A percentile compares a stretch with the other conserved stretches of the same genome.
phyloP scores from a whole-genome alignment of 2,888 invertebrate genomes.

The Odontocerum albicorne region DNA sequence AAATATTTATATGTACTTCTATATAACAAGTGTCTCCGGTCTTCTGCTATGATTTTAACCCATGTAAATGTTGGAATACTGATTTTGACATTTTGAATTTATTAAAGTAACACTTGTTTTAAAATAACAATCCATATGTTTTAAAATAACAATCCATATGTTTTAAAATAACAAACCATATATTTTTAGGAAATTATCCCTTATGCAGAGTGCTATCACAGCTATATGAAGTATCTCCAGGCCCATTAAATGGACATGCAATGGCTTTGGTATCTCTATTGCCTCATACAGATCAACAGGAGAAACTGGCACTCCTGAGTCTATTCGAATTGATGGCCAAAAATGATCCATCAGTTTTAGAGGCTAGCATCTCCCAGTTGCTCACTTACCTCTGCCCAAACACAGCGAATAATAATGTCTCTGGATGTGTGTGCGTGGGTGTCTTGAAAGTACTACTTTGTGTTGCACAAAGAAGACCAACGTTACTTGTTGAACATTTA shows the following conservation, averaged over 20 bases:
- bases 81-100: no score
- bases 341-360: slow-evolving; percentile 76
- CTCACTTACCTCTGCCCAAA: slow-evolving; percentile 69
- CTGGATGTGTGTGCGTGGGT: slow-evolving; percentile 55
- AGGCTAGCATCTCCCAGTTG: slow-evolving; percentile 79
- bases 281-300: slow-evolving; percentile 82
- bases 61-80: no score
- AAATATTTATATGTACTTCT: no score
- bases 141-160: no score
- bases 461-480: slow-evolving; percentile 70
- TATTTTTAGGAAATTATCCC: slow-evolving; percentile 77
- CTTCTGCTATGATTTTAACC: no score
- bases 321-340: slow-evolving; percentile 82
- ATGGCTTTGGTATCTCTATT: slow-evolving; percentile 79
- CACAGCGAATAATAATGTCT: slow-evolving; percentile 48
- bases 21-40: no score
- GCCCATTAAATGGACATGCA: slow-evolving; percentile 83
- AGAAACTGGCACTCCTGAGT: slow-evolving; percentile 81
- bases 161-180: no score
- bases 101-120: no score
- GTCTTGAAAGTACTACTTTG: slow-evolving; percentile 68
- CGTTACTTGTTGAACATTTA: slow-evolving; percentile 71
- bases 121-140: no score
- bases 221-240: slow-evolving; percentile 85
- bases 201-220: slow-evolving; percentile 86